These are phyloP conservation scores for Macrotis lagotis DNA, from an alignment of 2,113 vertebrate species.

Conservation along the genomic window DNA sequence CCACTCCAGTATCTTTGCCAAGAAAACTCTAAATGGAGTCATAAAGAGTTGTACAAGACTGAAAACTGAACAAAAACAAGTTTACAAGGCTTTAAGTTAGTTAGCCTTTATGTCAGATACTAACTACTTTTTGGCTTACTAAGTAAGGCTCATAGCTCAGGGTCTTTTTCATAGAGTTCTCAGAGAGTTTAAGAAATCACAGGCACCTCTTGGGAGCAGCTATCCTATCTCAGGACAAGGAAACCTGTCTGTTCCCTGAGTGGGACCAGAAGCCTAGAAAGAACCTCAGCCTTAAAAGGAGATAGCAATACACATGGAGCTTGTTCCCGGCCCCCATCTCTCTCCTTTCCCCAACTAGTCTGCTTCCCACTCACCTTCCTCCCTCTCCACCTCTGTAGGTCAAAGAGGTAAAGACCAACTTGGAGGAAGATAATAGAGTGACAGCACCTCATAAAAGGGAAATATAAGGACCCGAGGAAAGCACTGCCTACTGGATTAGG, in stretches of 20 bases:
- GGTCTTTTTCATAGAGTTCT: background rate
- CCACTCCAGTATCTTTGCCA: too few species aligned
- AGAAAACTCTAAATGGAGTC: background rate
- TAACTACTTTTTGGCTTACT: background rate
- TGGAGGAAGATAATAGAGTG: constrained; percentile 81
- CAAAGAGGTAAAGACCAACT: constrained; percentile 85
- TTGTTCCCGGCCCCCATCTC: constrained; percentile 41
- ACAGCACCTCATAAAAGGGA: constrained; percentile 83
- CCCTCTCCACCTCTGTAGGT: constrained; percentile 77
- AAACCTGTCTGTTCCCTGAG: background rate
- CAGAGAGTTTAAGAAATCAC: background rate
- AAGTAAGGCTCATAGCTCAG: background rate
- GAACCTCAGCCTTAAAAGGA: background rate
- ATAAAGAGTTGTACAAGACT: background rate
- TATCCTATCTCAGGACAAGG: background rate
- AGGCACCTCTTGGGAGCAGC: background rate
- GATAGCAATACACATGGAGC: background rate
- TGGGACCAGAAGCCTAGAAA: background rate
- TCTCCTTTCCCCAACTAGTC: background rate
- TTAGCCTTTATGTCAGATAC: background rate
- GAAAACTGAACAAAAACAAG: background rate
- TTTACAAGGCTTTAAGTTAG: background rate
- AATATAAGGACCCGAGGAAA: constrained; percentile 64
- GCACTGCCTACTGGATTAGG: constrained; percentile 60
- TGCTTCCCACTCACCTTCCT: constrained; percentile 19